Evolutionary conservation across 2,797 vertebrate species (phyloP), one percentile per base, ranked within the genome.

Genomic region (Heterohyrax brucei): DNA sequence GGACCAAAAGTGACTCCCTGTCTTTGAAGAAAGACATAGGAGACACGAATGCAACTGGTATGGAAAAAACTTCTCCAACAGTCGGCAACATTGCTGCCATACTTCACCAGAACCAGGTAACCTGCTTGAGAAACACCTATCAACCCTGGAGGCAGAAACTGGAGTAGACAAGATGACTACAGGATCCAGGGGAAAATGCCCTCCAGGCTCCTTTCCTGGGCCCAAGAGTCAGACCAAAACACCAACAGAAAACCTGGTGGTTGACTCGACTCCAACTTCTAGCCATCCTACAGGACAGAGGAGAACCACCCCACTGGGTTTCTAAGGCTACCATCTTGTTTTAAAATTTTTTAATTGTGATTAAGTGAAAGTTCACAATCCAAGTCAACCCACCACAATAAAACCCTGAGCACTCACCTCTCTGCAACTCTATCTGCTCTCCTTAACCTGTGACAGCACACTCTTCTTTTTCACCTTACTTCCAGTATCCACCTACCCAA

Each of bases 11-110:
- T 12, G 33, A 68, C 48, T 84, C 59, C 68, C 10, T 64, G 56
- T 3, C 30, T 96, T 89, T 93, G 73, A 96, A 48, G 77, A 87
- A 84, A 94, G 56, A 73, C 18, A 77, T 21, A 19, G 89, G 19
- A 78, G 50, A n/a, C 39, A 66, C 24, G 21, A 26, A 66, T 66
- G 16, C n/a, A 94, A 59, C 14, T 10, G 16, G 56, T 76, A 72
- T 6, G 56, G 39, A 56, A 68, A 73, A 93, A 80, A 50, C 79
- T 21, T 90, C 66, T 89, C 80, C 50, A 92, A 89, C 6, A 61
- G 46, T 3, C 70, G 89, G 72, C 30, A 91, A 88, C 33, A 73
- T 13, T 64, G 56, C 76, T 70, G 62, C 3, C 56, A 85, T 68
- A 92, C 62, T 70, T 77, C 66, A 85, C 21, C 44, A 50, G 56